These are phyloP conservation scores for Eudiplozoon nipponicum DNA, from an alignment of 2,888 invertebrate species.

Conservation along the genomic window DNA sequence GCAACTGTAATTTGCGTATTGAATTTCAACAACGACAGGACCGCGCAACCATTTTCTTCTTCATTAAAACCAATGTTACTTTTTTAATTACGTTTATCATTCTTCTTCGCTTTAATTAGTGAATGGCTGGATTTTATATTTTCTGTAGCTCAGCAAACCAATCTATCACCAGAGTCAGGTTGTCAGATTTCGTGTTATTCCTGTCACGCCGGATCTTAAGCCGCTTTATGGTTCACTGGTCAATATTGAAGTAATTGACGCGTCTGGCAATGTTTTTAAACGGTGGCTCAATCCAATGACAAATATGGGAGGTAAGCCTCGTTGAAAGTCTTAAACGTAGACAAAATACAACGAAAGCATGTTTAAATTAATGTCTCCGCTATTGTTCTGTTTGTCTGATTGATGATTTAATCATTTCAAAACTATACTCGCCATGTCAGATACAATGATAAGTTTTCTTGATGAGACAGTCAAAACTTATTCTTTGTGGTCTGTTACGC, in stretches of 20 bases:
- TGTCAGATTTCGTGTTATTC: slow-evolving; percentile 56
- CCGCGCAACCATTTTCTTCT: too few relatives aligned
- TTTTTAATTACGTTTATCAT: background rate
- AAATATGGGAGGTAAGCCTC: slow-evolving; percentile 37
- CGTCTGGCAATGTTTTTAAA: slow-evolving; percentile 50
- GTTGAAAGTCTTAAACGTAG: too few relatives aligned
- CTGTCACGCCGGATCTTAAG: slow-evolving; percentile 59
- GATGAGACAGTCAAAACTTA: slow-evolving; percentile 34
- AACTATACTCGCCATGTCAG: slow-evolving; percentile 54
- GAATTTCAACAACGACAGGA: too few relatives aligned
- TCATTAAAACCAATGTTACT: too few relatives aligned
- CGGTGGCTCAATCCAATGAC: slow-evolving; percentile 59
- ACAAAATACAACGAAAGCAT: too few relatives aligned
- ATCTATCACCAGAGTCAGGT: slow-evolving; percentile 10
- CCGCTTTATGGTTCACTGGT: slow-evolving; percentile 63
- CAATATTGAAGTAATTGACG: slow-evolving; percentile 53
- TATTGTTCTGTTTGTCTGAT: too few relatives aligned
- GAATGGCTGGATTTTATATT: background rate
- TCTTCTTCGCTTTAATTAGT: background rate
- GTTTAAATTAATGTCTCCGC: too few relatives aligned
- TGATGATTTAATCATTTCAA: slow-evolving; percentile 37
- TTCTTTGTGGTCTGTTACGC: slow-evolving; percentile 70
- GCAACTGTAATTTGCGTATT: too few relatives aligned
- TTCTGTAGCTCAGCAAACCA: background rate
- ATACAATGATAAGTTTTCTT: slow-evolving; percentile 39